phyloP scores from a whole-genome alignment of 2,797 vertebrate species.

The Pangasius mekongensis region DNA sequence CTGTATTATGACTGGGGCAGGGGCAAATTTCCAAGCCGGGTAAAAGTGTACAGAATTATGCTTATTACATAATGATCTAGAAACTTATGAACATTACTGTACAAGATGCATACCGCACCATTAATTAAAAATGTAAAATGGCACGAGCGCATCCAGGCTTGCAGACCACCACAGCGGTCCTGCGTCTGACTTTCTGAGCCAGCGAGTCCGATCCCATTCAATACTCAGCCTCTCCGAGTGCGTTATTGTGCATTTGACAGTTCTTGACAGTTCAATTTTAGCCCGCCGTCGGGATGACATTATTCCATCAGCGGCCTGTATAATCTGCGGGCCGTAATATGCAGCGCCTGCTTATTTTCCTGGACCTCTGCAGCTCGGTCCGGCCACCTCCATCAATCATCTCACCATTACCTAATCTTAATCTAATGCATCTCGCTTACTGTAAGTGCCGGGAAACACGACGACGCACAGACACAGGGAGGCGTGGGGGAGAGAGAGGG shows the following conservation, averaged over 20 bases:
- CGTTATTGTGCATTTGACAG: conserved; percentile 63
- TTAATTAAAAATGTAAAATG: neutral
- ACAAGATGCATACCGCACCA: too few relatives aligned
- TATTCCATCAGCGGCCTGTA: conserved; percentile 39
- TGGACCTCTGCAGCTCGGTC: conserved; percentile 63
- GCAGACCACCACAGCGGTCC: neutral
- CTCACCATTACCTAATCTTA: conserved; percentile 84
- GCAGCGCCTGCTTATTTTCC: conserved; percentile 56
- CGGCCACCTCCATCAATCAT: conserved; percentile 70
- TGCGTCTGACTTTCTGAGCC: neutral
- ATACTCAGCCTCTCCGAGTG: conserved; percentile 44
- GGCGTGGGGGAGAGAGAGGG: neutral
- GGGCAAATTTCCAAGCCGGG: neutral
- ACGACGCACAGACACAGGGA: conserved; percentile 12
- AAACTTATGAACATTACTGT: neutral
- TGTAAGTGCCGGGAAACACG: conserved; percentile 66
- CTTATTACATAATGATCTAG: neutral
- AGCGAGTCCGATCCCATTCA: conserved; percentile 28
- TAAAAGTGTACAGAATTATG: neutral
- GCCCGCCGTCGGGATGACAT: conserved; percentile 41
- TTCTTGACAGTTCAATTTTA: conserved; percentile 67
- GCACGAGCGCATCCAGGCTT: neutral
- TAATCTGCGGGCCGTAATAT: conserved; percentile 55
- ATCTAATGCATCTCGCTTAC: conserved; percentile 79
- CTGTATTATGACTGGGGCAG: neutral